A percentile compares a stretch with the other conserved stretches of the same genome.
phyloP scores from a whole-genome alignment of 2,797 vertebrate species.

The Eospalax fontanierii region DNA sequence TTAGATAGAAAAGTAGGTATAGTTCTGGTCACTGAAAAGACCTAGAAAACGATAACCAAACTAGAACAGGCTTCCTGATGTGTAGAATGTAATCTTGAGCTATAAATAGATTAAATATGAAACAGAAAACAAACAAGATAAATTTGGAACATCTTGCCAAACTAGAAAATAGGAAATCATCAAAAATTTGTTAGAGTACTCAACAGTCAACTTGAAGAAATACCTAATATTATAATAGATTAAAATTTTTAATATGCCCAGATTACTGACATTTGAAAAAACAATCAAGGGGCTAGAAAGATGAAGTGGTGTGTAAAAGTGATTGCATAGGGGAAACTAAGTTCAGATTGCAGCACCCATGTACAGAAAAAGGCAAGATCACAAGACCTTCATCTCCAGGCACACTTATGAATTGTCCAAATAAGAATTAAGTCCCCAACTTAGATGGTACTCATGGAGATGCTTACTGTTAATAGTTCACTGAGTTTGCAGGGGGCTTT shows the following conservation, averaged over 20 bases:
- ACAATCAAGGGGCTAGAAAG: no score
- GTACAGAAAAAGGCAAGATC: not conserved
- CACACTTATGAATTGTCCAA: not conserved
- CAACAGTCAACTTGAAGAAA: not conserved
- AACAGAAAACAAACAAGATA: not conserved
- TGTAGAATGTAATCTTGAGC: not conserved
- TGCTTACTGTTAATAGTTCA: no score
- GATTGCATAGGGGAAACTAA: no score
- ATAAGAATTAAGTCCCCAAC: not conserved
- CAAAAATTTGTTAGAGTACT: not conserved
- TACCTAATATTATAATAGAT: not conserved
- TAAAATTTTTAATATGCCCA: not conserved
- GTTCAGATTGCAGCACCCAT: no score
- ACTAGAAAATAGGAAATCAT: not conserved
- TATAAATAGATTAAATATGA: not conserved
- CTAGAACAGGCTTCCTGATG: not conserved
- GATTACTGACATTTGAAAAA: not conserved
- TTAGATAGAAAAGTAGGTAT: not conserved
- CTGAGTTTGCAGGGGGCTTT: no score
- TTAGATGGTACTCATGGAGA: no score
- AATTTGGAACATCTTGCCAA: not conserved
- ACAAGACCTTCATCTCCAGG: no score
- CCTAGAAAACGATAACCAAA: not conserved
- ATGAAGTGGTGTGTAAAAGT: no score
- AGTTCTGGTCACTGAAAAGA: not conserved